phyloP scores from a whole-genome alignment of 2,888 invertebrate genomes.

The Melieria omissa region DNA sequence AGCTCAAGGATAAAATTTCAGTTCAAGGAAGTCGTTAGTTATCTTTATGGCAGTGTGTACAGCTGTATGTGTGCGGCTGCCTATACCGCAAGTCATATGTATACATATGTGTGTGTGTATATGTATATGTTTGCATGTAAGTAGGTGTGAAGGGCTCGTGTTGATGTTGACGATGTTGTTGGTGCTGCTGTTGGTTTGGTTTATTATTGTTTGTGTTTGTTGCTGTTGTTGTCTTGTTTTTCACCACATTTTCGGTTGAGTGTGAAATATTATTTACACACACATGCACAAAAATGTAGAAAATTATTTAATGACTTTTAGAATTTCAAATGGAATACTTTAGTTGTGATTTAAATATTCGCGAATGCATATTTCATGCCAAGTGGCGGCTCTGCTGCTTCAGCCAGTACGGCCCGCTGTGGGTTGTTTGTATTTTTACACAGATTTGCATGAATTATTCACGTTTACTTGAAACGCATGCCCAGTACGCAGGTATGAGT shows the following conservation, averaged over 20 bases:
- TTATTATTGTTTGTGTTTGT: too few relatives aligned
- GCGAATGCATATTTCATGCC: conserved; percentile 39
- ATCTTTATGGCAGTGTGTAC: conserved; percentile 27
- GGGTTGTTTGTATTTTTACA: too few relatives aligned
- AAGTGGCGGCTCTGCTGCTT: conserved; percentile 19
- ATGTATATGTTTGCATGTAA: conserved; percentile 8
- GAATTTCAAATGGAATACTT: conserved; percentile 58
- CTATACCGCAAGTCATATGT: conserved; percentile 1
- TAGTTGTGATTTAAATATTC: conserved; percentile 48
- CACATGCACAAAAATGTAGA: conserved; percentile 54
- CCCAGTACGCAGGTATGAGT: too few relatives aligned
- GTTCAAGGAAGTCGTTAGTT: conserved; percentile 36
- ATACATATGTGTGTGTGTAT: not conserved
- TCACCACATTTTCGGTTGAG: conserved; percentile 37
- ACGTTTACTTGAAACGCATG: too few relatives aligned
- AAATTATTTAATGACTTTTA: conserved; percentile 62
- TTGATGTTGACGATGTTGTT: conserved; percentile 23
- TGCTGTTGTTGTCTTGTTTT: not conserved
- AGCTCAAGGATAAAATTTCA: conserved; percentile 30
- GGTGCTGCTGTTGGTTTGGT: not conserved
- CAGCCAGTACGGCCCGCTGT: too few relatives aligned
- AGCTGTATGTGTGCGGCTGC: conserved; percentile 17
- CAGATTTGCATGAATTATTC: too few relatives aligned
- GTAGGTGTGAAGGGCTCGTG: not conserved
- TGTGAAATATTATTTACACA: not conserved